phyloP scores from a whole-genome alignment of 2,888 invertebrate species.

The Frankliniella fusca region DNA sequence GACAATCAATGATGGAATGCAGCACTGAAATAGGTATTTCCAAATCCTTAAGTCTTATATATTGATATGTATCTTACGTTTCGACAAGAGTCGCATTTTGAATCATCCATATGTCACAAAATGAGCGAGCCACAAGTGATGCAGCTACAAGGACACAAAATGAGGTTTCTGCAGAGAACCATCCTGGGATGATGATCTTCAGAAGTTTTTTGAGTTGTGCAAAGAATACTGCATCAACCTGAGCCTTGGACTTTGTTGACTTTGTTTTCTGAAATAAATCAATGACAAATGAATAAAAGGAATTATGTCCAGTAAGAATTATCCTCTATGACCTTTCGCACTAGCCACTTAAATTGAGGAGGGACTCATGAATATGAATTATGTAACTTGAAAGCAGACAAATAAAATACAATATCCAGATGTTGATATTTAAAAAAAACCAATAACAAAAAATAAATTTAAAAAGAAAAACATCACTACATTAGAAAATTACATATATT shows the following conservation, averaged over 20 bases:
- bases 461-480: conserved; percentile 33
- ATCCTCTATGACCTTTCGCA: background rate
- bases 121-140: conserved; percentile 79
- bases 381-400: background rate
- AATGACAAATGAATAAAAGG: conserved; percentile 41
- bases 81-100: conserved; percentile 90
- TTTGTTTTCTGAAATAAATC: conserved; percentile 44
- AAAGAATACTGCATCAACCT: conserved; percentile 71
- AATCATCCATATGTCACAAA: conserved; percentile 97
- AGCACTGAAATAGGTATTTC: conserved; percentile 7
- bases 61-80: conserved; percentile 56
- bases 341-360: background rate
- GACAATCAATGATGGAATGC: conserved; percentile 12
- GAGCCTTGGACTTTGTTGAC: conserved; percentile 58
- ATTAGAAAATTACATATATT: conserved; percentile 45
- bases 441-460: background rate
- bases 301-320: background rate
- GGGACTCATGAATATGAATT: background rate
- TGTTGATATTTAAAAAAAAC: background rate
- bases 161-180: conserved; percentile 71
- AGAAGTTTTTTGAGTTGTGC: conserved; percentile 64
- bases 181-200: conserved; percentile 73
- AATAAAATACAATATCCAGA: background rate
- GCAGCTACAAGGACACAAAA: conserved; percentile 69
- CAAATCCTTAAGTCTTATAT: background rate